Conservation (phyloP, 2,797 vertebrate species). For the Buceros bicornis region DNA sequence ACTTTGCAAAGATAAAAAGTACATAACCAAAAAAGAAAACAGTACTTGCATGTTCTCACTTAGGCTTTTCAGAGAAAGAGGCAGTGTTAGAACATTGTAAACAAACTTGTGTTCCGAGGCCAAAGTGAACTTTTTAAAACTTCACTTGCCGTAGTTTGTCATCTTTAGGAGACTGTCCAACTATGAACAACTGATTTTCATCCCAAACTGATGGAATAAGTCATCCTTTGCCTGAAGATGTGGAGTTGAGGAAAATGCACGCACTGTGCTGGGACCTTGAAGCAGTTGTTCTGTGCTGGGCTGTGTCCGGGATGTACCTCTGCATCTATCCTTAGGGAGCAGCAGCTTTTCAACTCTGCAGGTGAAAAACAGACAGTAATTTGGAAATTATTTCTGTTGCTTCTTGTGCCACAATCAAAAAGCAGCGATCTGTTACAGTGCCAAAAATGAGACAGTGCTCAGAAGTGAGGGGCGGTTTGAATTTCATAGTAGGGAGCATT, state of each 20-base stretch:
- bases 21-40: neutral
- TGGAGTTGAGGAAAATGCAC: neutral
- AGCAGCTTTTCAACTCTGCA: neutral
- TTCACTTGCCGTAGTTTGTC: accelerated
- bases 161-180: neutral
- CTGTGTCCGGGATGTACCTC: neutral
- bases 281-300: neutral
- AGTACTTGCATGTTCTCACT: neutral
- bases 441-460: neutral
- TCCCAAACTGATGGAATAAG: neutral
- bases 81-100: neutral
- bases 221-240: neutral
- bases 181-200: neutral
- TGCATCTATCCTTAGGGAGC: accelerated
- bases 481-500: neutral
- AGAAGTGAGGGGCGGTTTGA: neutral
- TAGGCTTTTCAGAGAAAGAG: neutral
- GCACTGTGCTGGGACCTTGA: neutral
- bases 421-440: neutral
- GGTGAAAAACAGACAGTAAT: neutral
- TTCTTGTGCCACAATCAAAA: neutral
- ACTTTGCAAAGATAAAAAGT: neutral
- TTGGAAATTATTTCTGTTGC: neutral
- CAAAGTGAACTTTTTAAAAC: neutral
- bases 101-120: neutral